A percentile compares a stretch with the other conserved stretches of the same genome.
Evolutionary conservation across 2,113 vertebrate species (phyloP).

Genomic region (Pristiophorus japonicus): DNA sequence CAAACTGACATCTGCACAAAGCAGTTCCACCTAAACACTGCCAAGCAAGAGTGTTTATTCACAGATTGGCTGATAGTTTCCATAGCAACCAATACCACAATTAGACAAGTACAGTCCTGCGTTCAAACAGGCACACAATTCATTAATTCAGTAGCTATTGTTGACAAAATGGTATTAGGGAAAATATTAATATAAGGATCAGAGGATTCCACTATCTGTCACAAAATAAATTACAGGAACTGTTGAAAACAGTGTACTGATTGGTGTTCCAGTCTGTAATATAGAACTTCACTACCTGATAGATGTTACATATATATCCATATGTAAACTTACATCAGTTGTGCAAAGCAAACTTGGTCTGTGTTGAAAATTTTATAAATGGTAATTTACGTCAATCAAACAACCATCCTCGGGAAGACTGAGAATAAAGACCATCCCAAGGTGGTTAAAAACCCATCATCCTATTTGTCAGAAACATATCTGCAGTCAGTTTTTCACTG

Average conservation of each 20-base stretch:
- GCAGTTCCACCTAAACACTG: conserved; percentile 78
- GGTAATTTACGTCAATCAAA: conserved; percentile 82
- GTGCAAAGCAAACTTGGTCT: conserved; percentile 81
- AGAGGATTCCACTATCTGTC: conserved; percentile 61
- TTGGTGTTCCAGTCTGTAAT: conserved; percentile 50
- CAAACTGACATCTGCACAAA: conserved; percentile 83
- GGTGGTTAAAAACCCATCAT: conserved; percentile 82
- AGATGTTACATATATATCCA: conserved; percentile 42
- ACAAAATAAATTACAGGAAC: conserved; percentile 59
- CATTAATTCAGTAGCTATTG: conserved; percentile 78
- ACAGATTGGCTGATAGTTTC: conserved; percentile 83
- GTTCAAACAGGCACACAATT: conserved; percentile 78
- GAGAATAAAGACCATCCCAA: conserved; percentile 58
- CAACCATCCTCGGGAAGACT: conserved; percentile 58
- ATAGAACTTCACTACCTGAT: conserved; percentile 45
- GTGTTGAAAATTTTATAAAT: conserved; percentile 87
- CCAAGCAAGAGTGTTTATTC: conserved; percentile 83
- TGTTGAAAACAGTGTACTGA: conserved; percentile 59
- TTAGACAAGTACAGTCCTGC: conserved; percentile 88
- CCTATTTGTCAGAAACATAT: conserved; percentile 72
- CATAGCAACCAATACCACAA: conserved; percentile 89
- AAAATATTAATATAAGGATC: conserved; percentile 65
- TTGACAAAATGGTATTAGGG: conserved; percentile 64
- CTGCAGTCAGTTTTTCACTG: conserved; percentile 38
- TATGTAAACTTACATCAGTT: conserved; percentile 42